Evolutionary conservation across 2,888 invertebrate species (phyloP).

Genomic region (Daptonema setosum): DNA sequence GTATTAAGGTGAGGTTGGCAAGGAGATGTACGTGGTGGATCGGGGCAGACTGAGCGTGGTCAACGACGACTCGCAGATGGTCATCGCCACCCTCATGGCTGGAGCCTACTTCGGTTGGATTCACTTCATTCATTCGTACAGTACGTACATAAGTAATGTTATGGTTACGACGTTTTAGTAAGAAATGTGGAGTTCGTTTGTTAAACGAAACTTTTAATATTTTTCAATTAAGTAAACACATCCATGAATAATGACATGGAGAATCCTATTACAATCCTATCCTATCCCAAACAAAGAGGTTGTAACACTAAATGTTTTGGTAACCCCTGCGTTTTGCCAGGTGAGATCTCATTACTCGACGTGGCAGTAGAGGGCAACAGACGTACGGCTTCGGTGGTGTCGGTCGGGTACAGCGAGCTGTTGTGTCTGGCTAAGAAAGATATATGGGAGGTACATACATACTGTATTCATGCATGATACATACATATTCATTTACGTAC

Average conservation of each 20-base stretch:
- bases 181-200: too few relatives aligned
- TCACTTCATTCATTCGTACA: too few relatives aligned
- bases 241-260: too few relatives aligned
- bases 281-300: too few relatives aligned
- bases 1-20: constrained; percentile 62
- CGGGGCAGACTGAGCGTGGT: constrained; percentile 76
- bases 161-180: too few relatives aligned
- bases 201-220: too few relatives aligned
- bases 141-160: too few relatives aligned
- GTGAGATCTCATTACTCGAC: constrained; percentile 96
- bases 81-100: constrained; percentile 84
- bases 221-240: too few relatives aligned
- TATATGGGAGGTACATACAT: constrained; percentile 92
- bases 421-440: constrained; percentile 96
- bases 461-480: too few relatives aligned
- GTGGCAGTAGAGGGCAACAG: constrained; percentile 98
- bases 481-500: too few relatives aligned
- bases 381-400: constrained; percentile 86
- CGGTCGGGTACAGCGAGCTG: constrained; percentile 92
- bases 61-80: constrained; percentile 78
- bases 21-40: constrained; percentile 99
- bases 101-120: constrained; percentile 64
- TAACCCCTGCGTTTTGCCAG: constrained; percentile 33
- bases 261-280: too few relatives aligned
- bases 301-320: too few relatives aligned